Conservation (phyloP, 1,140 invertebrate genomes). For the Laupala kohalensis region DNA sequence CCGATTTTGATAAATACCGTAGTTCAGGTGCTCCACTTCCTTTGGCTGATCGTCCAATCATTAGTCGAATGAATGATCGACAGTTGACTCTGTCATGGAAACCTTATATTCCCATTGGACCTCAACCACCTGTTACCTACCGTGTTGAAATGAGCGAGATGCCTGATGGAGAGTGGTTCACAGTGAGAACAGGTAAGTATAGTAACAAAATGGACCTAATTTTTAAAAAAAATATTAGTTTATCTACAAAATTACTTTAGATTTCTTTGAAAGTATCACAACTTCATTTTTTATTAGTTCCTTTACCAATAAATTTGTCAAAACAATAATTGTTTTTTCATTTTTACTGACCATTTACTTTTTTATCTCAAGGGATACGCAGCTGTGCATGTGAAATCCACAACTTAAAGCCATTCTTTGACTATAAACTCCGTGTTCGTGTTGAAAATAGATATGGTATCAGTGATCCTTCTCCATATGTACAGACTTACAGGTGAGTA, state of each 20-base stretch:
- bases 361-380: slow-evolving; percentile 40
- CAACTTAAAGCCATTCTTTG: slow-evolving; percentile 68
- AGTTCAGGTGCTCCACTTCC: slow-evolving; percentile 69
- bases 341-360: slow-evolving; percentile 1
- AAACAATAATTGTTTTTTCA: background rate
- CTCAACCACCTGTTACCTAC: slow-evolving; percentile 77
- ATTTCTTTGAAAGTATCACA: too few species aligned
- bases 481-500: slow-evolving; percentile 51
- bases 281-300: too few species aligned
- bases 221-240: too few species aligned
- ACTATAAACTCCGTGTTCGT: slow-evolving; percentile 85
- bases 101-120: slow-evolving; percentile 69
- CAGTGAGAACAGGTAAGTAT: slow-evolving; percentile 47
- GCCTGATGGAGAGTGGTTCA: slow-evolving; percentile 79
- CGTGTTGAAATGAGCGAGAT: slow-evolving; percentile 85
- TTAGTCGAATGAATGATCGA: slow-evolving; percentile 75
- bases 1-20: slow-evolving; percentile 70
- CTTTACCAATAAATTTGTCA: background rate
- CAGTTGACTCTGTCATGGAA: slow-evolving; percentile 80
- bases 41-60: slow-evolving; percentile 72
- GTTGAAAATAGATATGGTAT: slow-evolving; percentile 94
- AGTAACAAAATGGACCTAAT: too few species aligned
- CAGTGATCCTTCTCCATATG: slow-evolving; percentile 85
- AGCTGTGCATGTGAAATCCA: slow-evolving; percentile 74
- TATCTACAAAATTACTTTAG: too few species aligned